Percentiles rank a stretch among this genome's conserved stretches.
phyloP scores from a whole-genome alignment of 2,888 invertebrate genomes.

The Schizotus pectinicornis region DNA sequence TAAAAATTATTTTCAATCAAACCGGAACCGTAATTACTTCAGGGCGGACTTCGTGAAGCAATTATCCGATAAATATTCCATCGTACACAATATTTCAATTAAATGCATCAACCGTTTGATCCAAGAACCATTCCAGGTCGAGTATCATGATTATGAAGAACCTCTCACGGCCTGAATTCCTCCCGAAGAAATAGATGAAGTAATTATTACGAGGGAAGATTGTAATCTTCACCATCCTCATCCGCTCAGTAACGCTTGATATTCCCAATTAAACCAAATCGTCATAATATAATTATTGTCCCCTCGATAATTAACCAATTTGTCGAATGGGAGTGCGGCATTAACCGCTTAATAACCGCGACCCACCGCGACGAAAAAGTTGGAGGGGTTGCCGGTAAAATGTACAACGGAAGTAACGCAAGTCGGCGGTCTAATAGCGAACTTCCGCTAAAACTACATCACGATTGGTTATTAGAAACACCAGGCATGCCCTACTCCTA shows the following conservation, averaged over 20 bases:
- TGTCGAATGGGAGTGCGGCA: conserved; percentile 5
- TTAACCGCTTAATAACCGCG: conserved; percentile 31
- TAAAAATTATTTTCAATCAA: conserved; percentile 26
- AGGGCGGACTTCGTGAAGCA: not conserved
- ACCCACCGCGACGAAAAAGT: conserved; percentile 34
- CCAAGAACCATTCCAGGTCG: not conserved
- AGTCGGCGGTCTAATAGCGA: conserved; percentile 38
- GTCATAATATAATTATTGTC: conserved; percentile 1
- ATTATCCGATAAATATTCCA: not conserved
- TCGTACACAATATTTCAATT: conserved; percentile 8
- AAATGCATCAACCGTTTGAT: not conserved
- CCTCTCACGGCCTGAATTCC: not conserved
- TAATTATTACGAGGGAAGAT: conserved; percentile 7
- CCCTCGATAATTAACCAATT: conserved; percentile 25
- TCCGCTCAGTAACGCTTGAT: not conserved
- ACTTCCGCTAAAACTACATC: conserved; percentile 40
- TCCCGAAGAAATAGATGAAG: not conserved
- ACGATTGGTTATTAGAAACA: conserved; percentile 41
- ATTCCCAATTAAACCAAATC: conserved; percentile 8
- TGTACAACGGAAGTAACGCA: conserved; percentile 40
- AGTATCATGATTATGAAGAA: not conserved
- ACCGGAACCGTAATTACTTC: conserved; percentile 15
- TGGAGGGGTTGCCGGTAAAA: conserved; percentile 32
- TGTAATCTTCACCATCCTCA: not conserved
- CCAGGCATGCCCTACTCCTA: conserved; percentile 37